phyloP scores from a whole-genome alignment of 2,888 invertebrate species.

The Dryobota labecula region DNA sequence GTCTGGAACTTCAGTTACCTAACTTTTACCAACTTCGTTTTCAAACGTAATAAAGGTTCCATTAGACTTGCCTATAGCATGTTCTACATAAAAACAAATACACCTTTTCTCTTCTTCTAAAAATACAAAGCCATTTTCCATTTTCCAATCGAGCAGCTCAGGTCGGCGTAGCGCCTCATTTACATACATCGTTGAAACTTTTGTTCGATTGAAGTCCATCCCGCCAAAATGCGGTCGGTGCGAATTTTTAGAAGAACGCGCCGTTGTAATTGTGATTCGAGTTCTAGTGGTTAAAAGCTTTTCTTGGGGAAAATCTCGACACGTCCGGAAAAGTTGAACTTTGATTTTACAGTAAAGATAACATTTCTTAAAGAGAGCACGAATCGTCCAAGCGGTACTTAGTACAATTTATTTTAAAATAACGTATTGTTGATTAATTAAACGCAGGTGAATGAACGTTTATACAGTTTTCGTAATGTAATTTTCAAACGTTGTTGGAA shows the following conservation, averaged over 20 bases:
- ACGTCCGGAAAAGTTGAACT: slow-evolving; percentile 69
- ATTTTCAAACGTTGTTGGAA: slow-evolving; percentile 48
- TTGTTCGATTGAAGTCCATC: slow-evolving; percentile 74
- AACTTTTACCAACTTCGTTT: slow-evolving; percentile 17
- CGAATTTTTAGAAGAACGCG: slow-evolving; percentile 76
- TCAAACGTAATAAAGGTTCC: slow-evolving; percentile 25
- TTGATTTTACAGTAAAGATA: slow-evolving; percentile 63
- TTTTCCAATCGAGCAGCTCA: slow-evolving; percentile 62
- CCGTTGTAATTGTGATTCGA: slow-evolving; percentile 80
- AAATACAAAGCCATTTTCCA: slow-evolving; percentile 65
- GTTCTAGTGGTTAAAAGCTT: slow-evolving; percentile 84
- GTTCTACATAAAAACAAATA: slow-evolving; percentile 55
- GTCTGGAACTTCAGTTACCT: neutral
- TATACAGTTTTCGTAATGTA: slow-evolving; percentile 40
- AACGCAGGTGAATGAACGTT: slow-evolving; percentile 22
- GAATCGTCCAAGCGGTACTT: slow-evolving; percentile 28
- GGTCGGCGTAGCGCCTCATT: slow-evolving; percentile 68
- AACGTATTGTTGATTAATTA: slow-evolving; percentile 8
- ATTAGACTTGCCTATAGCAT: slow-evolving; percentile 33
- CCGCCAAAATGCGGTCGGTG: slow-evolving; percentile 72
- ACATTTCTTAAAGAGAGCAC: slow-evolving; percentile 27
- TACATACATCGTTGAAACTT: slow-evolving; percentile 75
- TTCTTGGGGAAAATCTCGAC: slow-evolving; percentile 76
- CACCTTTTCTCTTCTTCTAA: slow-evolving; percentile 62
- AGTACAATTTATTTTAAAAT: neutral